These are phyloP conservation scores for Enoplosus armatus DNA, from an alignment of 2,797 vertebrate species.

Conservation along the genomic window DNA sequence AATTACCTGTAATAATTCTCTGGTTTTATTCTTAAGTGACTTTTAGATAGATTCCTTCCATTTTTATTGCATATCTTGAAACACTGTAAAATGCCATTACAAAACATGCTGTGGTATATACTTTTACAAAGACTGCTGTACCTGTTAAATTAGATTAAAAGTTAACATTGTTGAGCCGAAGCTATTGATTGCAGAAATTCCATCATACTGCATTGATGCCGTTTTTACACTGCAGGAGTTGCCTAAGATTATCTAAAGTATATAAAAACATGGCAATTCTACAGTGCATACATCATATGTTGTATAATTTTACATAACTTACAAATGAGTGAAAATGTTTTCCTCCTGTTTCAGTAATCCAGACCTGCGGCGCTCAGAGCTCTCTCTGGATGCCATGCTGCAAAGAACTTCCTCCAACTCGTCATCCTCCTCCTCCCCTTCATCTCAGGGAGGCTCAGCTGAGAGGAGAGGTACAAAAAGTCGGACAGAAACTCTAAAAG, in stretches of 20 bases:
- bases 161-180: not conserved
- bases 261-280: not conserved
- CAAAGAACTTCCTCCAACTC: conserved; percentile 95
- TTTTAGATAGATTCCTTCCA: not conserved
- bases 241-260: not conserved
- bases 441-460: conserved; percentile 93
- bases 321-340: not conserved
- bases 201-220: not conserved
- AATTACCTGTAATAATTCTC: too few relatives aligned
- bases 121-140: not conserved
- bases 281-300: not conserved
- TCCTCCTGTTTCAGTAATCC: conserved; percentile 87
- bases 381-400: conserved; percentile 90
- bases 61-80: not conserved
- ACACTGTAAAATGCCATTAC: not conserved
- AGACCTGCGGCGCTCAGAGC: conserved; percentile 91
- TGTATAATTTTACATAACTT: not conserved
- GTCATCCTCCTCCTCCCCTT: conserved; percentile 96
- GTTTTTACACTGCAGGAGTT: conserved; percentile 1
- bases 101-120: not conserved
- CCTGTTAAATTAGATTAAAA: not conserved
- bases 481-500: not conserved
- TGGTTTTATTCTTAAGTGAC: not conserved
- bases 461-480: conserved; percentile 86
- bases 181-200: not conserved